Base-by-base conservation (phyloP, 2,113 vertebrate genomes). In the Aspidoscelis tigris region DNA sequence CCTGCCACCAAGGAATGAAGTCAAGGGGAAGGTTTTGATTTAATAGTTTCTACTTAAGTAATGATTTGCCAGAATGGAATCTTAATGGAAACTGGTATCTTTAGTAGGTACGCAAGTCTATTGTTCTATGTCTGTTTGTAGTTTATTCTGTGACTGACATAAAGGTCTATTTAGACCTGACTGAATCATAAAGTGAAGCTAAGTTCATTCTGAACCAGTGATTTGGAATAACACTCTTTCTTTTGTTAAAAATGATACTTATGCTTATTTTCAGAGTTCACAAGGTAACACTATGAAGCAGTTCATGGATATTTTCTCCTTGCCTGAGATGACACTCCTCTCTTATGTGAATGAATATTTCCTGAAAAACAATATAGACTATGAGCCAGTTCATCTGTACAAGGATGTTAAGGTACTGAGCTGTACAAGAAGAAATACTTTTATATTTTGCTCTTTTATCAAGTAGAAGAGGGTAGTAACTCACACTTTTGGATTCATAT, bases 301-400 rank as follows among this genome's bases (percentile, higher is more conserved):
- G 93, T 99, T 98, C 95, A 99, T 99, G 99, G 99, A 99, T 92
- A 99, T 99, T 82, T 99, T 99, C 96, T 99, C 99, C 16, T 94
- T 99, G 90, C 99, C 99, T 0, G 99, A 99, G 95, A 99, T 99
- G 98, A 97, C 96, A 1, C 97, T 99, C 41, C 95, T 99, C 68
- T 99, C 96, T 7, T 99, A 98, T 14, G 99, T 99, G 91, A 99
- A 98, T 3, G 98, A 99, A 43, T 97, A 98, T 94, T 99, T 99
- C 91, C 97, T 99, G 94, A 98, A 94, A 93, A 98, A 99, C 96
- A 99, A 98, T 90, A 98, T 99, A 2, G 99, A 99, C 91, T 99
- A 99, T 0, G 99, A 99, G 83, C 98, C 99, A 0, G 98, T 99
- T 86, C 98, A 99, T 89, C 95, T 99, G 41, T 99, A 99, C 96